A percentile compares a stretch with the other conserved stretches of the same genome.
Conservation (phyloP, 2,888 invertebrate species). For the Andrena fulva region DNA sequence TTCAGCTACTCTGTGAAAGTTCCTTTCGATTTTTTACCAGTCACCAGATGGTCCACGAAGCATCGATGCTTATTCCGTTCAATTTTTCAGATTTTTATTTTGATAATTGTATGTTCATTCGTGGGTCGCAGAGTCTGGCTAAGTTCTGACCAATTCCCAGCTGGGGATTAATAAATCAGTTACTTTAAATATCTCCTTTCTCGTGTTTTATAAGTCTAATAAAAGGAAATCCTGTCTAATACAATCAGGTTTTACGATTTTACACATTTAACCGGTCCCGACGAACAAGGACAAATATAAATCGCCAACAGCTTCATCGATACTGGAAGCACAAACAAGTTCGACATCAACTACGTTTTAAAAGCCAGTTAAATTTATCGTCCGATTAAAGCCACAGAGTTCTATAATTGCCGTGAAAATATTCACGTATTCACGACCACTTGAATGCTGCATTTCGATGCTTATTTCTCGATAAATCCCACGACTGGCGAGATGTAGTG, state of each 20-base stretch:
- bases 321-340: not conserved
- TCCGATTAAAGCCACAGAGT: not conserved
- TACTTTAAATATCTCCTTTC: too few relatives aligned
- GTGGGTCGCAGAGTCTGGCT: too few relatives aligned
- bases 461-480: not conserved
- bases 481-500: not conserved
- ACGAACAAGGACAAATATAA: too few relatives aligned
- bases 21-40: slow-evolving; percentile 31
- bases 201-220: too few relatives aligned
- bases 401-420: not conserved
- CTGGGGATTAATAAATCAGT: too few relatives aligned
- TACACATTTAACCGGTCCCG: too few relatives aligned
- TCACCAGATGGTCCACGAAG: slow-evolving; percentile 32
- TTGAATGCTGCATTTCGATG: not conserved
- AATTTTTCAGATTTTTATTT: not conserved
- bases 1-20: slow-evolving; percentile 8
- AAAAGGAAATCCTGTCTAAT: too few relatives aligned
- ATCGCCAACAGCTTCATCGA: not conserved
- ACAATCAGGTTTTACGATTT: too few relatives aligned
- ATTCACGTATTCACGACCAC: not conserved
- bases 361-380: not conserved
- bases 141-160: too few relatives aligned
- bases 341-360: not conserved
- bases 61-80: not conserved
- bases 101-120: not conserved